Conservation (phyloP, 2,113 vertebrate genomes). For the Kobus ellipsiprymnus region DNA sequence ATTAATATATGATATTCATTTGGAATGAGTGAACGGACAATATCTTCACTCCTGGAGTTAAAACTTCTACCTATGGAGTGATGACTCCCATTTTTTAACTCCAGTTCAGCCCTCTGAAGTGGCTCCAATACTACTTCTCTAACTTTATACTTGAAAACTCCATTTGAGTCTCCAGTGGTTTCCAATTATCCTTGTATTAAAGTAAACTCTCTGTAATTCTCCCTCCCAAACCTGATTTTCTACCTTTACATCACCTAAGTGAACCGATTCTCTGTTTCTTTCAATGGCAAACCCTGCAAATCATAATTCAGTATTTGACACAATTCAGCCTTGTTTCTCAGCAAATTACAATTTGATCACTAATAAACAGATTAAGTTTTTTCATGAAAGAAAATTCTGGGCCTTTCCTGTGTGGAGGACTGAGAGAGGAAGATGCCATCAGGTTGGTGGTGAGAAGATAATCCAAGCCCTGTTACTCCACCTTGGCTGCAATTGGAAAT, state of each 20-base stretch:
- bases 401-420: not conserved
- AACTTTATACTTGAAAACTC: not conserved
- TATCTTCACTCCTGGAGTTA: not conserved
- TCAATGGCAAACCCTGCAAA: not conserved
- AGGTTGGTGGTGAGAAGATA: not conserved
- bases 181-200: not conserved
- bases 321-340: not conserved
- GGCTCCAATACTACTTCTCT: not conserved
- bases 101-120: not conserved
- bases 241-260: not conserved
- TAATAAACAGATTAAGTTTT: not conserved
- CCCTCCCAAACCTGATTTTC: not conserved
- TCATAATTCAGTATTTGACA: not conserved
- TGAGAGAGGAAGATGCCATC: not conserved
- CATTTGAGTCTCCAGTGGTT: not conserved
- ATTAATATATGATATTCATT: not conserved
- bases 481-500: not conserved
- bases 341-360: not conserved
- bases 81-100: not conserved
- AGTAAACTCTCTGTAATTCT: not conserved
- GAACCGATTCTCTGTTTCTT: not conserved
- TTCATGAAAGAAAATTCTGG: not conserved
- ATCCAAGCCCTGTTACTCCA: not conserved
- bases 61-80: not conserved
- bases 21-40: not conserved